These are phyloP conservation scores for Hippocampus kuda DNA, from an alignment of 2,797 vertebrate species.

Conservation along the genomic window DNA sequence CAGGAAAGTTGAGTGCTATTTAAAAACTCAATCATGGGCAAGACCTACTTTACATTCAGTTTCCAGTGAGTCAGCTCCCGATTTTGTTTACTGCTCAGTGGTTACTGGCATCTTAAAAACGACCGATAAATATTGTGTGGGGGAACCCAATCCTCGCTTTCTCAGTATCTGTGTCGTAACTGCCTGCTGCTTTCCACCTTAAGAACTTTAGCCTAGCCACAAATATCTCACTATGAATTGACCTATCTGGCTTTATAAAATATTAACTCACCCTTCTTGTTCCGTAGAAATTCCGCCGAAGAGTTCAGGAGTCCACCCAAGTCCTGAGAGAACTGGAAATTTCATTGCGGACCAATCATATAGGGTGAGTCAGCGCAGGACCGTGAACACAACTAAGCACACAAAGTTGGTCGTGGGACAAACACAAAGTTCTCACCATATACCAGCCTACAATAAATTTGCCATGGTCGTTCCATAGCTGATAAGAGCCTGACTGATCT, in stretches of 20 bases:
- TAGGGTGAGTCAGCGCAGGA: conserved; percentile 77
- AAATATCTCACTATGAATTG: conserved; percentile 2
- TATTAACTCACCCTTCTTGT: conserved; percentile 39
- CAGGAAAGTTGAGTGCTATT: conserved; percentile 30
- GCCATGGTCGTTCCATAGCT: too few species aligned
- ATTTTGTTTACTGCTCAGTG: conserved; percentile 28
- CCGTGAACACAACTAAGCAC: not conserved
- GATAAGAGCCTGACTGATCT: too few species aligned
- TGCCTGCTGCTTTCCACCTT: not conserved
- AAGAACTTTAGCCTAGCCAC: not conserved
- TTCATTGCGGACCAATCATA: conserved; percentile 97
- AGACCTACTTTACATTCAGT: conserved; percentile 33
- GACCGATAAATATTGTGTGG: conserved; percentile 14
- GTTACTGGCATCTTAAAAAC: conserved; percentile 30
- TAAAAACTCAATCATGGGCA: conserved; percentile 33
- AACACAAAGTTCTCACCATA: not conserved
- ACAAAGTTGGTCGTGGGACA: not conserved
- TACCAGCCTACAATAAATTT: too few species aligned
- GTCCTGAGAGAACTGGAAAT: conserved; percentile 98
- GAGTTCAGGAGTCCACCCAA: conserved; percentile 98
- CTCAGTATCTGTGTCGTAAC: not conserved
- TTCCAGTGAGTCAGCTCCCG: conserved; percentile 43
- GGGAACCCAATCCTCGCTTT: conserved; percentile 15
- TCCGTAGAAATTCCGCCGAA: conserved; percentile 88
- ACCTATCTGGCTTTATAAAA: conserved; percentile 45